Conservation (phyloP, 2,113 vertebrate species). For the Polyodon spathula region DNA sequence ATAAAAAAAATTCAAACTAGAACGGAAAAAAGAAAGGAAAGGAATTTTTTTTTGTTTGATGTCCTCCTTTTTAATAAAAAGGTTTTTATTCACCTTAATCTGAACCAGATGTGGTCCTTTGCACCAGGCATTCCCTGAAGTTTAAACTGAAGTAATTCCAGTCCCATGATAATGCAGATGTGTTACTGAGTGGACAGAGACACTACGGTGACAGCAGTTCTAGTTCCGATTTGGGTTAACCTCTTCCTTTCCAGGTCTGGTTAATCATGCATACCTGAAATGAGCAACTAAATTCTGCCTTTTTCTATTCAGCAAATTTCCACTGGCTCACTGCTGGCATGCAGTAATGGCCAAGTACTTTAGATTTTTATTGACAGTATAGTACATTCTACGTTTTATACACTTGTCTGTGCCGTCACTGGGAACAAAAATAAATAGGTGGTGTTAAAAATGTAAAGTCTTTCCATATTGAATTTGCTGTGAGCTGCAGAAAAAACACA, state of each 20-base stretch:
- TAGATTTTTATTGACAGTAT: constrained; percentile 13
- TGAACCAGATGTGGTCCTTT: constrained; percentile 70
- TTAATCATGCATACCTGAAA: neutral
- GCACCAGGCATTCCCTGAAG: constrained; percentile 37
- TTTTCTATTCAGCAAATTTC: constrained; percentile 5
- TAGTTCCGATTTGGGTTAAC: constrained; percentile 2
- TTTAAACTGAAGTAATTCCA: constrained; percentile 37
- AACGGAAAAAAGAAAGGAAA: constrained; percentile 52
- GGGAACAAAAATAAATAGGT: constrained; percentile 25
- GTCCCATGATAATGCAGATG: constrained; percentile 30
- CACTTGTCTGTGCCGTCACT: constrained; percentile 22
- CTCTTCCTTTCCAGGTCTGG: neutral
- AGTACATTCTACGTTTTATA: constrained; percentile 15
- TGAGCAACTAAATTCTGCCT: neutral
- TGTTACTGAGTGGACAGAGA: constrained; percentile 30
- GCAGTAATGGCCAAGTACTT: no score
- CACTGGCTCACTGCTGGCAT: constrained; percentile 4
- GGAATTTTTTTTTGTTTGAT: constrained; percentile 47
- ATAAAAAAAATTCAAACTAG: no score
- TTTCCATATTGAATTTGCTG: constrained; percentile 49
- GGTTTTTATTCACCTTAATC: constrained; percentile 63
- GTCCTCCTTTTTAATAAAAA: constrained; percentile 63
- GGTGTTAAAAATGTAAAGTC: constrained; percentile 40
- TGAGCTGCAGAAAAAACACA: no score
- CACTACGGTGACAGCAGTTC: constrained; percentile 17